These are phyloP conservation scores for Pipistrellus kuhlii DNA, from an alignment of 2,797 vertebrate species.

Conservation along the genomic window DNA sequence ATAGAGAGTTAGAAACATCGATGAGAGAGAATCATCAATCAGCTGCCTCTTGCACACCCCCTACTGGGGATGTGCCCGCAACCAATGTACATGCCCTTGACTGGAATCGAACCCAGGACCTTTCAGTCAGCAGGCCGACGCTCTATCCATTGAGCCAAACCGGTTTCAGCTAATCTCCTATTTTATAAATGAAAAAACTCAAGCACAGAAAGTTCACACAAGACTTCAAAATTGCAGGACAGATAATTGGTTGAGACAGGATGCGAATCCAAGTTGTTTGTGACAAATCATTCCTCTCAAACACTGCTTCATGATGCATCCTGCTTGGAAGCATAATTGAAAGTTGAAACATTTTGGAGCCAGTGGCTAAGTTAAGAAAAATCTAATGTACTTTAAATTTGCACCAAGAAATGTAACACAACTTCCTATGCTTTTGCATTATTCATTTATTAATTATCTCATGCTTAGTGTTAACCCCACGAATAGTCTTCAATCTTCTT, in stretches of 20 bases:
- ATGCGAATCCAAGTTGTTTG: neutral
- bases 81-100: too few species aligned
- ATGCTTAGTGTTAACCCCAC: neutral
- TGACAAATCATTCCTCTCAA: neutral
- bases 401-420: neutral
- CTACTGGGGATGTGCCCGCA: too few species aligned
- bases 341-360: neutral
- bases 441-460: neutral
- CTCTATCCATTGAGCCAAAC: too few species aligned
- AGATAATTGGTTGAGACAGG: neutral
- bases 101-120: too few species aligned
- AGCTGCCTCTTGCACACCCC: too few species aligned
- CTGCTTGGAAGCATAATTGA: neutral
- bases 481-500: neutral
- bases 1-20: too few species aligned
- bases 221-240: neutral
- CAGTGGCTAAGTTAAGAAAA: slow-evolving; percentile 21
- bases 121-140: too few species aligned
- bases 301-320: neutral
- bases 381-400: neutral
- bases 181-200: slow-evolving; percentile 24
- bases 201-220: neutral
- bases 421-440: neutral
- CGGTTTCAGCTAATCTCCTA: neutral
- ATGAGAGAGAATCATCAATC: too few species aligned